Evolutionary conservation across 2,888 invertebrate species (phyloP).

Genomic region (Trichogramma dendrolimi): DNA sequence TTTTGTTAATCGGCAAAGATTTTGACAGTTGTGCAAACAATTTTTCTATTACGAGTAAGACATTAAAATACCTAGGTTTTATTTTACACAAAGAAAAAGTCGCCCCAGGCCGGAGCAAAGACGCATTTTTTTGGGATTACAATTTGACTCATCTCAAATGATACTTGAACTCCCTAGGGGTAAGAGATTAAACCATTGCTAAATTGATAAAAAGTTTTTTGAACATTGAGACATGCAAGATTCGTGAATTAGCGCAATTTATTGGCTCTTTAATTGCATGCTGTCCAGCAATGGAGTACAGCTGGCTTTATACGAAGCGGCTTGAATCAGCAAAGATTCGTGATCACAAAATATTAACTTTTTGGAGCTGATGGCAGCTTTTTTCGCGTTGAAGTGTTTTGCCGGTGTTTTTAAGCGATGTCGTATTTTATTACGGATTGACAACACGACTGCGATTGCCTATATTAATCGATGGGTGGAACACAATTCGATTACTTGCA

Average conservation of each 20-base stretch:
- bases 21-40: background rate
- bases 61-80: conserved; percentile 2
- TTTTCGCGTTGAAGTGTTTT: no score
- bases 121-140: conserved; percentile 1
- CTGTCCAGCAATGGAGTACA: conserved; percentile 18
- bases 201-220: background rate
- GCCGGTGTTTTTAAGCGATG: no score
- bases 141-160: background rate
- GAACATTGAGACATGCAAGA: conserved; percentile 3
- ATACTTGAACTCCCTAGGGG: background rate
- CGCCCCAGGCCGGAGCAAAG: background rate
- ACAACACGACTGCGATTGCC: no score
- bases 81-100: conserved; percentile 7
- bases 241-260: conserved; percentile 19
- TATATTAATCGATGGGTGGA: no score
- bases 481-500: no score
- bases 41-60: background rate
- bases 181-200: background rate
- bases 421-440: no score
- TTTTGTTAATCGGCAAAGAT: background rate
- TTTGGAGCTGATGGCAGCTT: no score
- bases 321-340: conserved; percentile 15
- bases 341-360: background rate
- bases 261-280: conserved; percentile 16
- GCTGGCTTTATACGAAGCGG: conserved; percentile 12